Conservation (phyloP, 2,113 vertebrate species). For the Procavia capensis region DNA sequence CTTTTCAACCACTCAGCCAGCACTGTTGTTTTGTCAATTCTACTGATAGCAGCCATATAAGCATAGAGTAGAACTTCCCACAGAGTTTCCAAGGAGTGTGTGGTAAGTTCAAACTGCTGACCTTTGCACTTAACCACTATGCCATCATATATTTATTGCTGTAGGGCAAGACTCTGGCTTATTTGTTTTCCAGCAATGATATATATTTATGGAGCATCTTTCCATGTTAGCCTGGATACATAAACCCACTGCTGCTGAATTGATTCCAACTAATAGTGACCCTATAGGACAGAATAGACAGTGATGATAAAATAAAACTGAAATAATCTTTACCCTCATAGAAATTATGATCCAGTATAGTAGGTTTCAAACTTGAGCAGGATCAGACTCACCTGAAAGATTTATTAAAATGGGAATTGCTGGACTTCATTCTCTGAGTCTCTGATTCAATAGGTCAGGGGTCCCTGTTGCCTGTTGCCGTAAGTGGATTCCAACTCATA, state of each 20-base stretch:
- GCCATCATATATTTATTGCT: neutral
- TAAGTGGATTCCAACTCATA: too few relatives aligned
- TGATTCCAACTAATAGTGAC: too few relatives aligned
- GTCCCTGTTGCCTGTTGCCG: too few relatives aligned
- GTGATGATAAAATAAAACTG: neutral
- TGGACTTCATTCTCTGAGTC: neutral
- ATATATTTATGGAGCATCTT: neutral
- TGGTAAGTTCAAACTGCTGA: too few relatives aligned
- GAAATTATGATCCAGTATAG: neutral
- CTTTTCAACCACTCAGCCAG: too few relatives aligned
- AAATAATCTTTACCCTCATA: neutral
- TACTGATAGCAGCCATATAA: too few relatives aligned
- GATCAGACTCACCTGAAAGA: neutral
- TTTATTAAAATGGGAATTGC: neutral
- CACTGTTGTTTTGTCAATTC: too few relatives aligned
- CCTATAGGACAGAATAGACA: too few relatives aligned
- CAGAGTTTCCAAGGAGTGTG: too few relatives aligned
- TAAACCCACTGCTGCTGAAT: too few relatives aligned
- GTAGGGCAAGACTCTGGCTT: neutral
- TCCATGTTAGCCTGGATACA: neutral
- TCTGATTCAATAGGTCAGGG: neutral
- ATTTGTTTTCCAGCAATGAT: neutral
- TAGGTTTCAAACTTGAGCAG: neutral
- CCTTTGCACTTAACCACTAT: too few relatives aligned
- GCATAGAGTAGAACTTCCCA: too few relatives aligned